Conservation (phyloP, 2,888 invertebrate species). For the Drosophila putrida region DNA sequence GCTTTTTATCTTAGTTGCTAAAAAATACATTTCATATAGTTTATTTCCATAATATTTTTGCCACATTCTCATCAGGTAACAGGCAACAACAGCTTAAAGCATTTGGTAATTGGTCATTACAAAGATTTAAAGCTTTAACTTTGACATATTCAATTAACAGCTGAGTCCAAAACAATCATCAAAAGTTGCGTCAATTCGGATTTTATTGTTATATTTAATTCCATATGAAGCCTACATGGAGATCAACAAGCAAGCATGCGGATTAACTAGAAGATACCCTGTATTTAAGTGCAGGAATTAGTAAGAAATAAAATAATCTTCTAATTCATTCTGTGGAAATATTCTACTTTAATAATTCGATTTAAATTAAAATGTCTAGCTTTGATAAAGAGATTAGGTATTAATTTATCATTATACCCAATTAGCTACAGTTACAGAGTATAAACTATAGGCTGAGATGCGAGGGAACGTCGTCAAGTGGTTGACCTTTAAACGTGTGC, state of each 20-base stretch:
- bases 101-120: conserved; percentile 20
- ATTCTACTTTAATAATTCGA: no score
- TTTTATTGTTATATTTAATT: conserved; percentile 22
- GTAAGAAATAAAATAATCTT: no score
- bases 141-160: conserved; percentile 35
- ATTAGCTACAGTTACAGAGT: not conserved
- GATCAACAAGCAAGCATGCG: not conserved
- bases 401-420: not conserved
- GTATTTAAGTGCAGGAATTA: not conserved
- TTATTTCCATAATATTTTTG: not conserved
- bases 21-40: not conserved
- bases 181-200: conserved; percentile 26
- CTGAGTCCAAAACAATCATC: conserved; percentile 13
- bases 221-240: conserved; percentile 24
- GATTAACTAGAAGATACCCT: not conserved
- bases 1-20: not conserved
- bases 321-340: no score
- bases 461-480: conserved; percentile 55
- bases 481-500: conserved; percentile 67
- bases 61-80: not conserved
- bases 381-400: not conserved
- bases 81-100: not conserved
- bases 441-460: conserved; percentile 14
- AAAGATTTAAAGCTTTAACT: conserved; percentile 2
- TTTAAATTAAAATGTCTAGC: not conserved